These are phyloP conservation scores for Alentia gelatinosa DNA, from an alignment of 2,888 invertebrate species.

Conservation along the genomic window DNA sequence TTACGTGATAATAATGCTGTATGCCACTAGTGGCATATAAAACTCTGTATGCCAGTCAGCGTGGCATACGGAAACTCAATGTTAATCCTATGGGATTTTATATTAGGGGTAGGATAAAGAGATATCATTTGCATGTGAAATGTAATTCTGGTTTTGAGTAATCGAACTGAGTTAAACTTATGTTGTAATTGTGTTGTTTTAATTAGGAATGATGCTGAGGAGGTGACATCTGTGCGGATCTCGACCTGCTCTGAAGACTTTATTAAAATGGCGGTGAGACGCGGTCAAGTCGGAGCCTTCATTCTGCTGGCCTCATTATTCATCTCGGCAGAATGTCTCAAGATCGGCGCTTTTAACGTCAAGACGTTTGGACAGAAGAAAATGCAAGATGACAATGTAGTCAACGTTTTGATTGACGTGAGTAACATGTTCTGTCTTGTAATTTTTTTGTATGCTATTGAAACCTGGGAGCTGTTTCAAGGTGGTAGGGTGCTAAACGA, in stretches of 20 bases:
- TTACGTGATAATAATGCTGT: too few species aligned
- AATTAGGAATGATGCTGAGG: background rate
- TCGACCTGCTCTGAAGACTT: background rate
- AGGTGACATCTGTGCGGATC: background rate
- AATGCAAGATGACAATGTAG: slow-evolving; percentile 38
- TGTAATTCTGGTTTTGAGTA: too few species aligned
- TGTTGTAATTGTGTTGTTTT: too few species aligned
- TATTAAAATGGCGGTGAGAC: background rate
- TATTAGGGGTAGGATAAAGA: too few species aligned
- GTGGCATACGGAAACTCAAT: too few species aligned
- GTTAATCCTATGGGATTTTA: too few species aligned
- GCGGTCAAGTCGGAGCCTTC: background rate
- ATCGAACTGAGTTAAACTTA: too few species aligned
- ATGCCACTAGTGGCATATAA: too few species aligned
- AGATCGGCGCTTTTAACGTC: slow-evolving; percentile 31
- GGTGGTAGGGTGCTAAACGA: too few species aligned
- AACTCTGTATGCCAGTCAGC: too few species aligned
- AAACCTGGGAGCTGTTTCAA: too few species aligned
- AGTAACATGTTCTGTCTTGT: background rate
- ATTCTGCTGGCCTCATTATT: background rate
- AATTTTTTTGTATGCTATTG: background rate
- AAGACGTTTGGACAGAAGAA: slow-evolving; percentile 41
- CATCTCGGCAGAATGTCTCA: background rate
- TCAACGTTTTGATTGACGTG: slow-evolving; percentile 11
- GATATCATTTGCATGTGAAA: too few species aligned